Evolutionary conservation across 2,888 invertebrate species (phyloP), one percentile per base, ranked within the genome.

Genomic region (Saturnia japonica): DNA sequence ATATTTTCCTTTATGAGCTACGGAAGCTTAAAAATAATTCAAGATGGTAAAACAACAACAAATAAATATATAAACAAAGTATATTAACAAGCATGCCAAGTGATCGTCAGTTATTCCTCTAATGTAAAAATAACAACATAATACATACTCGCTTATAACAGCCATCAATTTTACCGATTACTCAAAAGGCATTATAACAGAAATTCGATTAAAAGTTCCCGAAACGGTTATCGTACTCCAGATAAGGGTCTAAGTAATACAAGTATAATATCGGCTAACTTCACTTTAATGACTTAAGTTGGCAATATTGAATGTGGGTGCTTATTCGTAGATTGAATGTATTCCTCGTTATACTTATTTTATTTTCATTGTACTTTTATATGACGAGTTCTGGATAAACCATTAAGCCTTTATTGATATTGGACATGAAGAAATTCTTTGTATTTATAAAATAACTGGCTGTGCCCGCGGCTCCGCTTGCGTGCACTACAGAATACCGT

Each of bases 171-270:
- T 51, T 54, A 64, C 60, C 71, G 62, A 71, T 71, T 71, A 68
- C 68, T 68, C 70, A 45, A 45, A 71, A 75, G 73, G 77, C 76
- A 77, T 82, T 80, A 77, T 79, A 76, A 75, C 77, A 74, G 78
- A 78, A 80, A 82, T 83, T 83, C 85, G 78, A 88, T 87, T 85
- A 85, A 85, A 88, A 90, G 78, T 88, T 88, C 74, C 70, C 79
- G 75, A 82, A 87, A 82, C 80, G 80, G 82, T 79, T 85, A 84
- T 84, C 77, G 80, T 73, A 60, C 62, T 47, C n/a, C 51, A 70
- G 66, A 71, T 71, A 71, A 51, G 68, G 71, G 62, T 62, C 68
- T 70, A 64, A 51, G 68, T 62, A 19, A 60, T 60, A 43, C 43
- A 40, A 40, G 43, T 67, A 71, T 64, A 19, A 68, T 68, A 68